Conservation (phyloP, 2,113 vertebrate species). For the Corvus cornix region DNA sequence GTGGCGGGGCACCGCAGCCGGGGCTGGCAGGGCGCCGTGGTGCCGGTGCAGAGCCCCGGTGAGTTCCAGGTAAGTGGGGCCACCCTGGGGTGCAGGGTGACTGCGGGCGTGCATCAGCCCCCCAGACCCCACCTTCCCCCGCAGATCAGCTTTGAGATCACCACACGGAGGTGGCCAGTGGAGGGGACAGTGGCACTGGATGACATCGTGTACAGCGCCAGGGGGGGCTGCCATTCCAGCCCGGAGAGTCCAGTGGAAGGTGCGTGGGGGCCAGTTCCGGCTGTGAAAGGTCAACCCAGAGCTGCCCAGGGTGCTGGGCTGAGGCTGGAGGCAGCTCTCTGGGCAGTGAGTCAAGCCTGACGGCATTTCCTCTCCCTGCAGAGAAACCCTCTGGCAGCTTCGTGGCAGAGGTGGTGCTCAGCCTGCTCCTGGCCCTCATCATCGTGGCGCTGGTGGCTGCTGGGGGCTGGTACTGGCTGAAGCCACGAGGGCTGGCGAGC, state of each 20-base stretch:
- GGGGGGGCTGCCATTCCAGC: constrained; percentile 10
- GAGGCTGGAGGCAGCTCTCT: background rate
- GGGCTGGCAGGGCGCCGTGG: constrained; percentile 25
- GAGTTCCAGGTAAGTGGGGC: constrained; percentile 72
- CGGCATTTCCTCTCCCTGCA: background rate
- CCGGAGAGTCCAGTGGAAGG: background rate
- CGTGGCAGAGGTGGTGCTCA: background rate
- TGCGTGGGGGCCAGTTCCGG: fast-evolving
- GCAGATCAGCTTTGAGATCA: constrained; percentile 73
- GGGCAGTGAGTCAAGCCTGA: background rate
- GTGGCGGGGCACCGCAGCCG: background rate
- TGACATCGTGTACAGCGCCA: constrained; percentile 27
- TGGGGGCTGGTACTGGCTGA: background rate
- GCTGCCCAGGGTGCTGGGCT: fast-evolving
- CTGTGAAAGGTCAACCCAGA: background rate
- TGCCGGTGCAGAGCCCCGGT: constrained; percentile 20
- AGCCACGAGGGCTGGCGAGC: background rate
- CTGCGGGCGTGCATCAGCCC: fast-evolving
- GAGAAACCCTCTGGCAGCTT: background rate
- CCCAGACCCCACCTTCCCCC: background rate
- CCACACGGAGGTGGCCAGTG: constrained; percentile 14
- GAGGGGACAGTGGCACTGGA: constrained; percentile 71
- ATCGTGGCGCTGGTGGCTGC: background rate
- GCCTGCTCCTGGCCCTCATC: background rate
- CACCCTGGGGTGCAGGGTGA: background rate